These are phyloP conservation scores for Ectemnius lituratus DNA, from an alignment of 2,888 invertebrate species.

Conservation along the genomic window DNA sequence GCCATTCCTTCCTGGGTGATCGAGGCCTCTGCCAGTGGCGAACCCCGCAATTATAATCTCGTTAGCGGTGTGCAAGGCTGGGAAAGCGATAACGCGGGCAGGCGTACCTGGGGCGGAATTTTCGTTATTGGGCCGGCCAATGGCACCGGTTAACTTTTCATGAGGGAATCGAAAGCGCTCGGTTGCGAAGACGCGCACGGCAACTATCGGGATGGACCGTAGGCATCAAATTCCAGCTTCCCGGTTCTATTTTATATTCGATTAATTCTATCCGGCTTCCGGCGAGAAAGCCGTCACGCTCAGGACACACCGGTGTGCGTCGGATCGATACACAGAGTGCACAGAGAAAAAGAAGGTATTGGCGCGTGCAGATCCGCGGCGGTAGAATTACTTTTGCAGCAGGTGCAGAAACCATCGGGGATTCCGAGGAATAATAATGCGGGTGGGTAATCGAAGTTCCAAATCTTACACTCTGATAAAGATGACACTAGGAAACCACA, in stretches of 20 bases:
- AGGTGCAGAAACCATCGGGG: too few relatives aligned
- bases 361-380: constrained; percentile 5
- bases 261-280: constrained; percentile 59
- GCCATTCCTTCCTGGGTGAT: too few relatives aligned
- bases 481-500: too few relatives aligned
- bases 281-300: constrained; percentile 31
- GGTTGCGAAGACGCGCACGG: neutral
- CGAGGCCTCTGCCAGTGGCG: neutral
- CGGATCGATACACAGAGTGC: constrained; percentile 50
- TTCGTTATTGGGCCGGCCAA: neutral
- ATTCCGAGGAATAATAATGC: too few relatives aligned
- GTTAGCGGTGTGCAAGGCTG: neutral
- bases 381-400: too few relatives aligned
- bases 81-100: neutral
- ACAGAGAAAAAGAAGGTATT: constrained; percentile 20
- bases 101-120: neutral
- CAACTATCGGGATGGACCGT: constrained; percentile 23
- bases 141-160: neutral
- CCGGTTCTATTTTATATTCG: constrained; percentile 56
- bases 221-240: neutral
- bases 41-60: neutral
- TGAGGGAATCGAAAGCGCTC: neutral
- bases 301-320: constrained; percentile 3
- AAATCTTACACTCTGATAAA: too few relatives aligned
- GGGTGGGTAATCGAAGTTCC: too few relatives aligned